Base-by-base conservation (phyloP, 2,797 vertebrate species). In the Oryzias sinensis region DNA sequence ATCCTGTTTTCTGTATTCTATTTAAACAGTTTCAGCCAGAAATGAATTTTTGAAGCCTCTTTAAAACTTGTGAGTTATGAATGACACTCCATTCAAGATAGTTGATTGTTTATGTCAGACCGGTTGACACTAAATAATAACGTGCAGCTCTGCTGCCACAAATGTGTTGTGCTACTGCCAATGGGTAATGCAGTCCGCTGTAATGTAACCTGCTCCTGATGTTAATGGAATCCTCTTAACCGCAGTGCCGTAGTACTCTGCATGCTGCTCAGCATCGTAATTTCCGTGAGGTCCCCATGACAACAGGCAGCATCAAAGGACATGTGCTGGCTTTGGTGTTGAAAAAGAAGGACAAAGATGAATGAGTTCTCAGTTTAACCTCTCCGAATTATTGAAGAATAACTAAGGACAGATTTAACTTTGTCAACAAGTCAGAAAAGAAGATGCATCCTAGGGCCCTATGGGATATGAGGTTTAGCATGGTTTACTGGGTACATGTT, bases 161-260 rank as follows among this genome's bases (percentile, higher is more conserved):
- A 83, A 81, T 80, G 71, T 70, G 73, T 76, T 84, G 74, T 81
- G 61, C 70, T 59, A 29, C 60, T 51, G 45, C 73, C 85, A 79
- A 84, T 84, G 70, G 77, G 70, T 74, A 83, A 80, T 65, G 56
- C 62, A 68, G 72, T 17, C 41, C 0, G 20, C 65, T 81, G 74
- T 81, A 78, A 80, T 76, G 70, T 82, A 81, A 80, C 77, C 79
- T 75, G 65, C 58, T 1, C 29, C 65, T 64, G 60, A 61, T 77
- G 81, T 80, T 81, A 79, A 81, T 85, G 74, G 72, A 72, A 77
- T 70, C 76, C 81, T 82, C 84, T 88, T 83, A 84, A 87, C 80
- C 33, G 24, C 75, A 40, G 55, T 77, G 80, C 73, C 77, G 66
- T 47, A 22, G 54, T 50, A 43, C 74, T 82, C 70, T 72, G 81